Conservation (phyloP, 1,140 invertebrate genomes). For the Tachypleus tridentatus region DNA sequence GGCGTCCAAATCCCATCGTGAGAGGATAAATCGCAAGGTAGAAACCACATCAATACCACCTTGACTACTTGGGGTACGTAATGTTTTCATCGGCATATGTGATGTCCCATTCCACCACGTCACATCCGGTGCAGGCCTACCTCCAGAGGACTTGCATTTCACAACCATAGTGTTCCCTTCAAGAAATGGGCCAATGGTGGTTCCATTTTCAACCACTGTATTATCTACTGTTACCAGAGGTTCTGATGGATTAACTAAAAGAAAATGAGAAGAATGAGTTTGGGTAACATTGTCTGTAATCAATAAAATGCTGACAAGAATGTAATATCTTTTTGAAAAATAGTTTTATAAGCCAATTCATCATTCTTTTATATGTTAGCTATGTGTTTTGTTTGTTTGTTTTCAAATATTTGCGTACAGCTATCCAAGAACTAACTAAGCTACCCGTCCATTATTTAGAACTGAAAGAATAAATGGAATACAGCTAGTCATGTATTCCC, state of each 20-base stretch:
- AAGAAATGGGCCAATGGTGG: constrained; percentile 18
- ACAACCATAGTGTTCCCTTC: constrained; percentile 13
- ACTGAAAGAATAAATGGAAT: too few species aligned
- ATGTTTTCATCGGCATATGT: constrained; percentile 25
- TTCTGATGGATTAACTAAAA: constrained; percentile 15
- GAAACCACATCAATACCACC: constrained; percentile 18
- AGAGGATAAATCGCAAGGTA: constrained; percentile 23
- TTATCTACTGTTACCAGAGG: constrained; percentile 18
- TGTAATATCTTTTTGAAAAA: too few species aligned
- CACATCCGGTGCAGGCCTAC: constrained; percentile 60
- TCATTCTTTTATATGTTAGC: too few species aligned
- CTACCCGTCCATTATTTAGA: too few species aligned
- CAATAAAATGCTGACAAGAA: too few species aligned
- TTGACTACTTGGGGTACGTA: constrained; percentile 24
- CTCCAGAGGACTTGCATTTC: constrained; percentile 29
- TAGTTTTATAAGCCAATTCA: too few species aligned
- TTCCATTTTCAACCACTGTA: constrained; percentile 14
- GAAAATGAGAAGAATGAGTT: neutral
- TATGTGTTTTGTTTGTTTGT: too few species aligned
- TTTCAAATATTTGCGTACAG: too few species aligned
- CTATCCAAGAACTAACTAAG: too few species aligned
- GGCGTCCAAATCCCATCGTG: constrained; percentile 61
- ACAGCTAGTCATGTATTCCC: too few species aligned
- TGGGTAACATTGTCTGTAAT: too few species aligned
- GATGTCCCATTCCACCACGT: constrained; percentile 51